Conservation (phyloP, 2,113 vertebrate genomes). For the Elaphurus davidianus region DNA sequence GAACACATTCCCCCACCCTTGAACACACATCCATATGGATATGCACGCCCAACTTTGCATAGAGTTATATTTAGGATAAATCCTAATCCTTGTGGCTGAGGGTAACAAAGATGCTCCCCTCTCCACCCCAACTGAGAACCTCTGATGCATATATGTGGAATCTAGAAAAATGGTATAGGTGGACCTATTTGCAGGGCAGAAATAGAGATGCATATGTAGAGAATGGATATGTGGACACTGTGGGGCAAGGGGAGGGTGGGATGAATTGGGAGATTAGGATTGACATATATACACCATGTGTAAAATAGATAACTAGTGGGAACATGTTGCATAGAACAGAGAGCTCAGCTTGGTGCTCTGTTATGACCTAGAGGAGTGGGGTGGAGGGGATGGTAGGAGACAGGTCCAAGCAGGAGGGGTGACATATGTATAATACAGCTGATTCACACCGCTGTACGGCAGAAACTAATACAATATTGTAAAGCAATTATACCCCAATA, state of each 20-base stretch:
- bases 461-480: not conserved
- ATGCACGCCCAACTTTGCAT: not conserved
- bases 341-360: not conserved
- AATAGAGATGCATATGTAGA: not conserved
- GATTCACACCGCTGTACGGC: not conserved
- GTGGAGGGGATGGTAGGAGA: not conserved
- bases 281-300: not conserved
- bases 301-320: not conserved
- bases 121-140: not conserved
- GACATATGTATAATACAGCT: not conserved
- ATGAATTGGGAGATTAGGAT: not conserved
- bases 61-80: not conserved
- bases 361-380: not conserved
- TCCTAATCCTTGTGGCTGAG: not conserved
- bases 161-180: not conserved
- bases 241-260: not conserved
- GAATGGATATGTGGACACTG: not conserved
- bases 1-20: fast-evolving
- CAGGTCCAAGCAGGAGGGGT: not conserved
- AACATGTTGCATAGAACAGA: not conserved
- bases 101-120: too few relatives aligned
- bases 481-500: not conserved
- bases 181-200: not conserved
- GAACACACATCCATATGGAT: not conserved
- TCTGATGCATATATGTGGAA: not conserved